Percentiles rank a stretch among this genome's conserved stretches.
Conservation (phyloP, 2,888 invertebrate species). For the Tipula vernalis region DNA sequence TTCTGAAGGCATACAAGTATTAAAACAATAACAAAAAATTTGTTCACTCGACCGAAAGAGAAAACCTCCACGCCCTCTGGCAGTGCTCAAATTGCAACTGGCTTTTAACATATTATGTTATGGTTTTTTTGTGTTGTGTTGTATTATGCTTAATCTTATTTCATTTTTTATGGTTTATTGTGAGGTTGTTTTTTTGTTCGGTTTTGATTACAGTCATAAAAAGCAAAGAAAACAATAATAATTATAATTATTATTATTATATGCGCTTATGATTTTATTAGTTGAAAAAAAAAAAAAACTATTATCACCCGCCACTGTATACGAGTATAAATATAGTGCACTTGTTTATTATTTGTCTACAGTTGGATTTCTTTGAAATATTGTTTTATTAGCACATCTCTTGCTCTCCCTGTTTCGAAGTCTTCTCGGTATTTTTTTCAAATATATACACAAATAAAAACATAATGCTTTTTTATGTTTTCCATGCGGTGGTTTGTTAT, state of each 20-base stretch:
- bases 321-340: not conserved
- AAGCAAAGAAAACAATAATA: not conserved
- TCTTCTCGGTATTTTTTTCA: not conserved
- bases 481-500: not conserved
- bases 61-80: constrained; percentile 12
- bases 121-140: not conserved
- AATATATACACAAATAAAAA: not conserved
- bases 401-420: not conserved
- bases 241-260: not conserved
- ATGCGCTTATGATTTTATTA: not conserved
- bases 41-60: constrained; percentile 8
- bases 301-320: constrained; percentile 4
- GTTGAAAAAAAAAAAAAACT: not conserved
- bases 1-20: not conserved
- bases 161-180: not conserved
- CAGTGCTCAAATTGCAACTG: constrained; percentile 12
- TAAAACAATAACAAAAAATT: constrained; percentile 1
- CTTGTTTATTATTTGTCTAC: not conserved
- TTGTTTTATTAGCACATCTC: not conserved
- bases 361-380: not conserved
- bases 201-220: not conserved
- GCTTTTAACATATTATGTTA: not conserved
- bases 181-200: not conserved
- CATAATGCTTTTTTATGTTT: not conserved
- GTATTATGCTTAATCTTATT: not conserved